Conservation (phyloP, 2,113 vertebrate species). For the Mobula birostris region DNA sequence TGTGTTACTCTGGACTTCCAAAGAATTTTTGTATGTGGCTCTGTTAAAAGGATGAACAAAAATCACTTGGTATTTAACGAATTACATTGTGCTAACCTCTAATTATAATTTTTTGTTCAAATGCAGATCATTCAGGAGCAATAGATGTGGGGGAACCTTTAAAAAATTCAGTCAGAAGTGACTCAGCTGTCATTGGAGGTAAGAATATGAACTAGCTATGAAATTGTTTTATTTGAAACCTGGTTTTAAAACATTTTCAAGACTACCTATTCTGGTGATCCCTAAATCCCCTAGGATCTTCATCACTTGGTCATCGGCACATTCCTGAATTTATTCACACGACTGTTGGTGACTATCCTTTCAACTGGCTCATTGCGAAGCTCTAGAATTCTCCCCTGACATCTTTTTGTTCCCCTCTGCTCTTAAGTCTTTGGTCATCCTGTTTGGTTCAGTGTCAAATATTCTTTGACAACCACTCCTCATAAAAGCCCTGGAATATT, state of each 20-base stretch:
- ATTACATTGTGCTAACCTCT: constrained; percentile 15
- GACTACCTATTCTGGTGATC: not conserved
- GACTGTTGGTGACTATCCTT: not conserved
- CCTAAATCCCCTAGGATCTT: not conserved
- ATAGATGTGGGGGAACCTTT: constrained; percentile 69
- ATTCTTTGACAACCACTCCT: not conserved
- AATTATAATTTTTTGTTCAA: constrained; percentile 37
- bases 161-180: constrained; percentile 68
- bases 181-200: constrained; percentile 91
- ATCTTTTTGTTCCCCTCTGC: not conserved
- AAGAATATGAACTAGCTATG: constrained; percentile 46
- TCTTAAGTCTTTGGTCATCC: not conserved
- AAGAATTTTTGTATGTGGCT: not conserved
- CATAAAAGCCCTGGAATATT: not conserved
- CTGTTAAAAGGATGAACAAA: not conserved
- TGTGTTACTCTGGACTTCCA: no score
- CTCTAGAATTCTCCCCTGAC: not conserved
- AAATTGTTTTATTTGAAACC: not conserved
- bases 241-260: not conserved
- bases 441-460: not conserved
- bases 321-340: not conserved
- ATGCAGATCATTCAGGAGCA: constrained; percentile 78
- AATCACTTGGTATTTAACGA: not conserved
- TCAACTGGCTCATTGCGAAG: not conserved
- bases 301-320: no score